phyloP scores from a whole-genome alignment of 2,888 invertebrate genomes.

The Geophilus truncorum region DNA sequence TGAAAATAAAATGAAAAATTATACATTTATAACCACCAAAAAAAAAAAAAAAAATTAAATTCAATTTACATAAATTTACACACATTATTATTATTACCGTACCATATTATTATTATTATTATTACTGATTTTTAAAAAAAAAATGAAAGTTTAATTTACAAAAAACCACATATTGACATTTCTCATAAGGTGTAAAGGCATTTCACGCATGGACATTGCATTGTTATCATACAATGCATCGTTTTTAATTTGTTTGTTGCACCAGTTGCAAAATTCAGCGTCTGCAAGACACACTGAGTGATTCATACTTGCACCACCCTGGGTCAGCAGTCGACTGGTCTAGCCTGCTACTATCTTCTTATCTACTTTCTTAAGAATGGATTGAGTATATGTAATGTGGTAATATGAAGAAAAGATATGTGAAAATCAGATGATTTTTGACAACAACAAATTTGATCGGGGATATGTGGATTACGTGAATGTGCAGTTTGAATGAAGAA shows the following conservation, averaged over 20 bases:
- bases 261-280: background rate
- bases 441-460: background rate
- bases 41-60: too few relatives aligned
- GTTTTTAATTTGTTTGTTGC: background rate
- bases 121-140: too few relatives aligned
- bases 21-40: too few relatives aligned
- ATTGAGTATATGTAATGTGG: constrained; percentile 20
- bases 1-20: too few relatives aligned
- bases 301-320: constrained; percentile 8
- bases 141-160: too few relatives aligned
- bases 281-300: background rate
- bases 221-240: background rate
- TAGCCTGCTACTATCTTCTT: background rate
- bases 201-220: background rate
- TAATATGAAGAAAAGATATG: background rate
- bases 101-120: too few relatives aligned
- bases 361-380: constrained; percentile 21
- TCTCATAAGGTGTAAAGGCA: background rate
- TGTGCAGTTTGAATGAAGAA: background rate
- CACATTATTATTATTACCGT: too few relatives aligned
- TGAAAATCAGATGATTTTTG: background rate
- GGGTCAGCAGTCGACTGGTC: constrained; percentile 4
- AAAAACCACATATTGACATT: background rate
- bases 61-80: too few relatives aligned
- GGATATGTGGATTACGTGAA: background rate